phyloP scores from a whole-genome alignment of 2,113 vertebrate genomes.

The Thalassoma bifasciatum region DNA sequence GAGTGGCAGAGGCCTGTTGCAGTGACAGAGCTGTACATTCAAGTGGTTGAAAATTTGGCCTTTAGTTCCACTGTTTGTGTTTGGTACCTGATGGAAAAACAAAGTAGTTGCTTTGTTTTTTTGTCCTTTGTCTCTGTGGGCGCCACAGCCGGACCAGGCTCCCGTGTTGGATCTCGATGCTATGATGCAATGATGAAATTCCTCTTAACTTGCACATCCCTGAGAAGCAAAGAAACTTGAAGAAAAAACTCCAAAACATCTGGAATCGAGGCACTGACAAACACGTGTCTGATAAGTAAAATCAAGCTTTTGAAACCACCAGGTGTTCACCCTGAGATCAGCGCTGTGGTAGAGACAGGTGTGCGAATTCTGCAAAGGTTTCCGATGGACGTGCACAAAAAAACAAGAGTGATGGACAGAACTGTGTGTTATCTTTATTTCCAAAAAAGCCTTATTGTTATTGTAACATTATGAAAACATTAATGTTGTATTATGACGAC shows the following conservation, averaged over 20 bases:
- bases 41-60: constrained; percentile 64
- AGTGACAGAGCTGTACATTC: constrained; percentile 51
- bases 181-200: constrained; percentile 46
- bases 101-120: constrained; percentile 58
- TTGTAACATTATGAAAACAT: constrained; percentile 82
- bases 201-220: constrained; percentile 63
- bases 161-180: constrained; percentile 59
- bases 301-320: constrained; percentile 47
- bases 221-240: constrained; percentile 49
- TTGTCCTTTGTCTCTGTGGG: constrained; percentile 37
- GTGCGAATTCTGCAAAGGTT: constrained; percentile 58
- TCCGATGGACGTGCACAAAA: constrained; percentile 58
- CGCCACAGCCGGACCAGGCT: constrained; percentile 43
- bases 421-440: constrained; percentile 84
- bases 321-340: constrained; percentile 49
- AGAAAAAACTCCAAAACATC: constrained; percentile 54
- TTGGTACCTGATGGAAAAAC: constrained; percentile 56
- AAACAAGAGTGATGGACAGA: constrained; percentile 72
- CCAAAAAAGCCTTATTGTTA: constrained; percentile 88
- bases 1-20: constrained; percentile 52
- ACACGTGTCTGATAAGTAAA: constrained; percentile 41
- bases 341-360: constrained; percentile 51
- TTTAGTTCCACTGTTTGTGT: constrained; percentile 59
- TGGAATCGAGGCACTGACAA: constrained; percentile 49
- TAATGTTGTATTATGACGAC: constrained; percentile 80